These are phyloP conservation scores for Trichomycterus rosablanca DNA, from an alignment of 2,113 vertebrate genomes.

Conservation along the genomic window DNA sequence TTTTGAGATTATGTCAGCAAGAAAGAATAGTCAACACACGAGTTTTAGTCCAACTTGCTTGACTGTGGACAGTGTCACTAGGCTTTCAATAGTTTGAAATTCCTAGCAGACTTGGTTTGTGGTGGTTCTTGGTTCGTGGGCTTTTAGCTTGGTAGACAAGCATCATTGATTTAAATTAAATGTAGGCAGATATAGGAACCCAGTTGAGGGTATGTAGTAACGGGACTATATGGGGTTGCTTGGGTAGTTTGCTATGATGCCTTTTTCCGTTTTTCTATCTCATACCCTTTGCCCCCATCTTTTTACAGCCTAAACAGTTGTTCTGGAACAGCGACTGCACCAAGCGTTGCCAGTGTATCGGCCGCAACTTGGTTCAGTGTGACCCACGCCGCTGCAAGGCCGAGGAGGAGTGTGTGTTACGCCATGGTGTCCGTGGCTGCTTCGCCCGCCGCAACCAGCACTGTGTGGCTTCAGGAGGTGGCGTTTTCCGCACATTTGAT, in stretches of 20 bases:
- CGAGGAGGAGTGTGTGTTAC: slow-evolving; percentile 82
- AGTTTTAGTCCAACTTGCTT: no score
- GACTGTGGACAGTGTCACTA: no score
- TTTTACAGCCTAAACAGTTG: slow-evolving; percentile 85
- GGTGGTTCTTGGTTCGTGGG: no score
- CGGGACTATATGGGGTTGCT: no score
- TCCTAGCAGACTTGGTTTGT: no score
- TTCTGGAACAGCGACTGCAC: slow-evolving; percentile 95
- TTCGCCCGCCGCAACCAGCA: slow-evolving; percentile 82
- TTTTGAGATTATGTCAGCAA: no score
- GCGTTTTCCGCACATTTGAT: slow-evolving; percentile 93
- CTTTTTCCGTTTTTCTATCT: slow-evolving; percentile 3
- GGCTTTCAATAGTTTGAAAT: no score
- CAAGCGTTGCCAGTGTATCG: slow-evolving; percentile 93
- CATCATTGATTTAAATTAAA: no score
- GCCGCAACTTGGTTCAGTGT: slow-evolving; percentile 94
- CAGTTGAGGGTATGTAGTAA: no score
- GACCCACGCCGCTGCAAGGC: slow-evolving; percentile 91
- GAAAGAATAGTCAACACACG: no score
- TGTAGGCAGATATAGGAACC: no score
- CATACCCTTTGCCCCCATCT: not conserved
- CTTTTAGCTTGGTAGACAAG: no score
- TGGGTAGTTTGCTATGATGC: not conserved
- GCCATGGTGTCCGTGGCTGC: slow-evolving; percentile 82
- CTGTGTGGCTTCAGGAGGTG: slow-evolving; percentile 86